Evolutionary conservation across 1,140 invertebrate genomes (phyloP).

Genomic region (Magallana ariakensis): DNA sequence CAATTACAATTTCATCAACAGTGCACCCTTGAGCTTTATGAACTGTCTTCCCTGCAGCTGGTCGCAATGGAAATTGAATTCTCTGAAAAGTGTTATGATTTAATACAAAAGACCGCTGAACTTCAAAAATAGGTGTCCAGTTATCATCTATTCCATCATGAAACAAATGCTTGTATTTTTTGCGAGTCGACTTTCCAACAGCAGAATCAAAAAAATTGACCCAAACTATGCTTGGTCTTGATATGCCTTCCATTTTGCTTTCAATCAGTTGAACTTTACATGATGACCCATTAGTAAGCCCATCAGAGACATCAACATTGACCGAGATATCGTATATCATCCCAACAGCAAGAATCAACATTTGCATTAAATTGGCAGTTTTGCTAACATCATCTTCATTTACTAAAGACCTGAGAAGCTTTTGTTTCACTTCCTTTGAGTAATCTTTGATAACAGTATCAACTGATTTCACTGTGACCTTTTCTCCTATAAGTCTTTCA

Average conservation of each 20-base stretch:
- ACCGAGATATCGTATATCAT: slow-evolving; percentile 41
- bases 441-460: not conserved
- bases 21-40: slow-evolving; percentile 44
- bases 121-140: slow-evolving; percentile 46
- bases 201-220: not conserved
- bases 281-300: slow-evolving; percentile 43
- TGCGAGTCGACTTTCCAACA: not conserved
- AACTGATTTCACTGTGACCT: not conserved
- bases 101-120: not conserved
- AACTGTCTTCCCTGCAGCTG: slow-evolving; percentile 40
- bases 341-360: slow-evolving; percentile 23
- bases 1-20: slow-evolving; percentile 47
- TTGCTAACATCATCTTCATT: not conserved
- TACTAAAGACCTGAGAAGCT: not conserved
- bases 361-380: not conserved
- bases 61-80: slow-evolving; percentile 41
- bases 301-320: slow-evolving; percentile 44
- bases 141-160: not conserved
- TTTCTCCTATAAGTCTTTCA: not conserved
- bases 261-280: slow-evolving; percentile 1
- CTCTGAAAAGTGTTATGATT: slow-evolving; percentile 39
- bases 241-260: not conserved
- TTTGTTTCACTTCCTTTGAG: not conserved
- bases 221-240: slow-evolving; percentile 44
- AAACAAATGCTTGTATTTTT: slow-evolving; percentile 37